Conservation (phyloP, 2,113 vertebrate genomes). For the Ageneiosus marmoratus region DNA sequence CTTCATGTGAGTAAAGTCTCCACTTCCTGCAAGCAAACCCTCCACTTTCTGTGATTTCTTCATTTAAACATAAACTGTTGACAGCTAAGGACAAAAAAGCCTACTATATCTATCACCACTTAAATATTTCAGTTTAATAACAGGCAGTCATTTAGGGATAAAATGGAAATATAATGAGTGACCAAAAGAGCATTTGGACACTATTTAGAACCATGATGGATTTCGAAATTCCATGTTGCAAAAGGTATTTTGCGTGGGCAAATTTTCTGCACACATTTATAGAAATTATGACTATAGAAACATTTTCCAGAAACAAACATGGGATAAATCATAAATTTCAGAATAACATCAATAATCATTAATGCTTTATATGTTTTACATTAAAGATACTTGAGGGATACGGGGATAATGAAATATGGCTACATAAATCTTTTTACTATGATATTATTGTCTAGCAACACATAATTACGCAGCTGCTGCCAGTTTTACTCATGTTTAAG, state of each 20-base stretch:
- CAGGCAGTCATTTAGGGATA: neutral
- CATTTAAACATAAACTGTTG: neutral
- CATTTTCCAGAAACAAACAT: neutral
- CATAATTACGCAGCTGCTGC: conserved; percentile 22
- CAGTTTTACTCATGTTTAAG: conserved; percentile 1
- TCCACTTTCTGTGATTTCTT: neutral
- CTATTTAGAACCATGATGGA: neutral
- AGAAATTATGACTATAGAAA: neutral
- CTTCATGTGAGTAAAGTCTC: conserved; percentile 45
- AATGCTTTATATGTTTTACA: neutral
- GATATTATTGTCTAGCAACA: conserved; percentile 24
- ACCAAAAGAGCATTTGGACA: conserved; percentile 2
- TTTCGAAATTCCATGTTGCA: conserved; percentile 10
- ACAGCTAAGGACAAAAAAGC: neutral
- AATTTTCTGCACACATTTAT: neutral
- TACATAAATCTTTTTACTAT: conserved; percentile 11
- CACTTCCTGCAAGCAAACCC: neutral
- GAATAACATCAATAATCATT: conserved; percentile 28
- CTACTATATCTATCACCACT: neutral
- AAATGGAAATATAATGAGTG: neutral
- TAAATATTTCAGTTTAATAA: conserved; percentile 1
- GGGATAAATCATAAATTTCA: conserved; percentile 22
- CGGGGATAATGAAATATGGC: conserved; percentile 12
- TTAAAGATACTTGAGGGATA: conserved; percentile 14
- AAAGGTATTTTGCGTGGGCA: neutral